Evolutionary conservation across 2,113 vertebrate genomes (phyloP), one percentile per base, ranked within the genome.

Genomic region (Onychostruthus taczanowskii): DNA sequence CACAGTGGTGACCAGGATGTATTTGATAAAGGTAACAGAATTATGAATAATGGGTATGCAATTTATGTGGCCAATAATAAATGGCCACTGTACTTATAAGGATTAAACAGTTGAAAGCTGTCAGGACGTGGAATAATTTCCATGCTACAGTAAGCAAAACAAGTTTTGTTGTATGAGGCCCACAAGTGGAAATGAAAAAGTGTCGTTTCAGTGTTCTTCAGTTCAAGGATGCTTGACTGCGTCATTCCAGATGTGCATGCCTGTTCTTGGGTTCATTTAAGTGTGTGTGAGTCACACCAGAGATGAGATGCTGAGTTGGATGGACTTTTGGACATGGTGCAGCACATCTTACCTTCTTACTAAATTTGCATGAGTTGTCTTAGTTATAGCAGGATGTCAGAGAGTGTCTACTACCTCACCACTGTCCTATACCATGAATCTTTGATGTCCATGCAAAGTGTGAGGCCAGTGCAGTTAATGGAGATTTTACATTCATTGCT

Each of bases 161-260:
- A 33, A 64, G 39, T 50, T 77, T 61, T 3, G 3, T 85, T 68
- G 11, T 24, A 14, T 41, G 55, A 77, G 21, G 55, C 22, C 26
- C 46, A 27, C 13, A n/a, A 39, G 21, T 35, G 10, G 73, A 73
- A 84, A 77, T 56, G 33, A 8, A 35, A 20, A 53, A 62, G 8
- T 11, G 11, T 16, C 5, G 27, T 33, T 43, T 37, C 30, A 16
- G 49, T 14, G 30, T 49, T 64, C 10, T 4, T 86, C 44, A 53
- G 33, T 56, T 93, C 33, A 19, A 10, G 41, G 59, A 44, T 50
- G 17, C 22, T 73, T 28, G 16, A 49, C 16, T 74, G 26, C n/a
- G 31, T 68, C 0, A 0, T 52, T 62, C 33, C 63, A 56, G 49
- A 41, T 52, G 18, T 23, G 13, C 10, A 0, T 59, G 16, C n/a